Percentiles rank a stretch among this genome's conserved stretches.
Conservation (phyloP, 2,797 vertebrate genomes). For the Pristis pectinata region DNA sequence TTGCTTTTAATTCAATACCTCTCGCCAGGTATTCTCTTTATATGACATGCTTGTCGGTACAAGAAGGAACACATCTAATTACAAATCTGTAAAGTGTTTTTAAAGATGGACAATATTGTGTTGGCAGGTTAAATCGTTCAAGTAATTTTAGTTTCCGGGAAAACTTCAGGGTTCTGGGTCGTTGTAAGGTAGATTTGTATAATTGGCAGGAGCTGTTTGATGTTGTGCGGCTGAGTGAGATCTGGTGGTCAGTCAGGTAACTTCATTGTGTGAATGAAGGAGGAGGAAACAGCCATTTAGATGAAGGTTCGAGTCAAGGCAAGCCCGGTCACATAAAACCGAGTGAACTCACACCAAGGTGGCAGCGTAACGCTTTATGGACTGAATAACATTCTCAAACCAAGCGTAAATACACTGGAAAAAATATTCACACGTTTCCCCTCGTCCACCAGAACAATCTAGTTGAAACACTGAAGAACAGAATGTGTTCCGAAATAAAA, state of each 20-base stretch:
- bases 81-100: neutral
- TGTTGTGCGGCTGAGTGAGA: neutral
- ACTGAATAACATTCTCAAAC: neutral
- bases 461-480: neutral
- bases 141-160: neutral
- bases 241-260: too few relatives aligned
- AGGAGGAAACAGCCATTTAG: too few relatives aligned
- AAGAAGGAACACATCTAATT: neutral
- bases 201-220: neutral
- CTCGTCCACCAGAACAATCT: neutral
- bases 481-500: too few relatives aligned
- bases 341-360: neutral
- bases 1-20: neutral
- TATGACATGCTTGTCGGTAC: neutral
- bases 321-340: neutral
- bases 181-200: neutral
- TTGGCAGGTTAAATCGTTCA: neutral
- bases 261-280: neutral
- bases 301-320: neutral
- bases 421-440: neutral
- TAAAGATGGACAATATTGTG: neutral
- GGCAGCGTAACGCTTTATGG: neutral
- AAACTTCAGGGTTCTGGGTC: neutral
- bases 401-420: neutral
- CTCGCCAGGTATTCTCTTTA: neutral